Base-by-base conservation (phyloP, 2,113 vertebrate species). In the Anoplopoma fimbria region DNA sequence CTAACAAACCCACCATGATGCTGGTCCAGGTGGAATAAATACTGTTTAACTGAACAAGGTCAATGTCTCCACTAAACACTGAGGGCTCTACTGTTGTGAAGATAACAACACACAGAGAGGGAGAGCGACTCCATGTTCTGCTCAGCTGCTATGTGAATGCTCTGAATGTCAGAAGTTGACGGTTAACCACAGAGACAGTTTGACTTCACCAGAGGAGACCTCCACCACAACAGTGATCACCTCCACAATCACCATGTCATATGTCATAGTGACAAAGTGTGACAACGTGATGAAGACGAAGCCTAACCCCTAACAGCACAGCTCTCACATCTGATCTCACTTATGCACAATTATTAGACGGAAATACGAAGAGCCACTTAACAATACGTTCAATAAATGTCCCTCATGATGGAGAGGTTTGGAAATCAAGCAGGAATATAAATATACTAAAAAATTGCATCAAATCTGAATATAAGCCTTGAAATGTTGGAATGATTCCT, bases 401-500 rank as follows among this genome's bases (percentile, higher is more conserved):
- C n/a, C 25, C 12, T 49, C 1, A 14, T 27, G 42, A 21, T 42
- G 60, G 4, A 45, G 25, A 17, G 10, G 15, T 4, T n/a, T 36
- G 47, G 21, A 65, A 67, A 29, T 47, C 36, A 34, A 55, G 9
- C 21, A 65, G 27, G 19, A 23, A 34, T 40, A 72, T 34, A 14
- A 42, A 17, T 25, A 42, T 9, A 10, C 13, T n/a, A n/a, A n/a
- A n/a, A 53, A 25, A 53, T 19, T 49, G 19, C 21, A 57, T 6
- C 25, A 13, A 27, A 57, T 27, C 13, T 6, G 27, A 29, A 70
- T n/a, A 25, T 9, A 34, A 63, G 68, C 27, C 57, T 29, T 68
- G 6, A 80, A 75, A 63, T 75, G 60, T 31, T 60, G 51, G 49
- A 79, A 25, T 62, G 58, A 74, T 9, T 38, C 14, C 45, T 62